phyloP scores from a whole-genome alignment of 1,140 invertebrate species.

The Homalodisca vitripennis region DNA sequence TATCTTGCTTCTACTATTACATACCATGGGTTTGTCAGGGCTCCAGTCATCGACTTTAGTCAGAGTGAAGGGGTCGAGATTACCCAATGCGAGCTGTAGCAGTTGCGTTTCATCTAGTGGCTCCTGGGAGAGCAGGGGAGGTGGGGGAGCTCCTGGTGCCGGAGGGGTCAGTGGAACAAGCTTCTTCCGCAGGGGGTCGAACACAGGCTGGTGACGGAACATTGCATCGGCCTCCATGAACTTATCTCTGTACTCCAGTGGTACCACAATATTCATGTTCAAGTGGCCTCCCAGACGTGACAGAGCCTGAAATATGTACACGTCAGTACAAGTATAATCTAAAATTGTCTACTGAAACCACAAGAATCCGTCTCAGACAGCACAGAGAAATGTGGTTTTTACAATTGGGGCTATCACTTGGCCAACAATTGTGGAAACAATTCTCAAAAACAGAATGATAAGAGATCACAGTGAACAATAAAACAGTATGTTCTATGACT shows the following conservation, averaged over 20 bases:
- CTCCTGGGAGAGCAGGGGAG: slow-evolving; percentile 40
- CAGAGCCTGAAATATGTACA: too few species aligned
- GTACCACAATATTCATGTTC: slow-evolving; percentile 68
- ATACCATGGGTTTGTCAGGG: slow-evolving; percentile 57
- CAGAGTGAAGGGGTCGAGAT: slow-evolving; percentile 78
- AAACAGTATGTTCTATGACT: too few species aligned
- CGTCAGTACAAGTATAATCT: too few species aligned
- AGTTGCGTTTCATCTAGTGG: slow-evolving; percentile 62
- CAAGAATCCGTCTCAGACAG: too few species aligned
- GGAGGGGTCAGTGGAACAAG: slow-evolving; percentile 66
- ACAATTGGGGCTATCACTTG: too few species aligned
- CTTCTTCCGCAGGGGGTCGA: slow-evolving; percentile 73
- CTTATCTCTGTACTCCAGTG: slow-evolving; percentile 79
- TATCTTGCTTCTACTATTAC: too few species aligned
- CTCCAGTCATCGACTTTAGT: slow-evolving; percentile 74
- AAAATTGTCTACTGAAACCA: too few species aligned
- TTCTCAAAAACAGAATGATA: too few species aligned
- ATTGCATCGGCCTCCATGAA: slow-evolving; percentile 87
- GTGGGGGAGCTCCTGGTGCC: slow-evolving; percentile 13
- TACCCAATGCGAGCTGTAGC: slow-evolving; percentile 82
- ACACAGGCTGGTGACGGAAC: slow-evolving; percentile 91
- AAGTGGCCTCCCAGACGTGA: slow-evolving; percentile 63
- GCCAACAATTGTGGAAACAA: too few species aligned
- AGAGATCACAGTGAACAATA: too few species aligned
- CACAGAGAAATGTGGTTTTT: too few species aligned